Base-by-base conservation (phyloP, 1,140 invertebrate genomes). In the Potamilus streckersoni region DNA sequence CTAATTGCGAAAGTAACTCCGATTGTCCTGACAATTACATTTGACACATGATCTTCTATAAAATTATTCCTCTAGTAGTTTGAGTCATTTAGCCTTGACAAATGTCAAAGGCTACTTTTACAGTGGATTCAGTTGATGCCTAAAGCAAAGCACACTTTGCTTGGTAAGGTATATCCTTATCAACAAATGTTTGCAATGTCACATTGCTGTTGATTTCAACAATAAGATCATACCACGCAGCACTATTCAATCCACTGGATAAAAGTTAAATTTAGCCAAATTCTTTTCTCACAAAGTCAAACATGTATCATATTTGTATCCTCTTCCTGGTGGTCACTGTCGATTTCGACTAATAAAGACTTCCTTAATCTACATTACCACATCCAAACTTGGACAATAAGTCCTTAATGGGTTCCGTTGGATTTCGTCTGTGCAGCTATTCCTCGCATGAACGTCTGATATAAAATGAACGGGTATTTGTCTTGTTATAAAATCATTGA, bases 1-100 rank as follows among this genome's bases (percentile, higher is more conserved):
- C 3, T 80, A 13, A 49, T 82, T 78, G 78, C 78, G 80, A 74
- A 74, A n/a, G 73, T 17, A 58, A 82, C 69, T 16, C 49, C 49
- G n/a, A 82, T 49, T 38, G 72, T 64, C 49, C 63, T 69, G 56
- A 72, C 74, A 14, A 78, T 73, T 12, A 73, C 17, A 58, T 82
- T 78, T 6, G 78, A 71, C 20, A 77, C 61, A 56, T 64, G 67
- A 56, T 74, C 74, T n/a, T 64, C 27, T 11, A 80, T 19, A 64
- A 61, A 56, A 4, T 19, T 31, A 56, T 71, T 77, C 27, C 71
- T 60, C 49, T 71, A 56, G 20, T 69, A 71, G 15, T 70, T 27
- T 77, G 77, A 20, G 71, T 55, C 5, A 77, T 27, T 19, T 77
- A n/a, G 13, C 61, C 58, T 12, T 74, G 79, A 27, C 63, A 70